Evolutionary conservation across 2,113 vertebrate genomes (phyloP).

Genomic region (Microcebus murinus): DNA sequence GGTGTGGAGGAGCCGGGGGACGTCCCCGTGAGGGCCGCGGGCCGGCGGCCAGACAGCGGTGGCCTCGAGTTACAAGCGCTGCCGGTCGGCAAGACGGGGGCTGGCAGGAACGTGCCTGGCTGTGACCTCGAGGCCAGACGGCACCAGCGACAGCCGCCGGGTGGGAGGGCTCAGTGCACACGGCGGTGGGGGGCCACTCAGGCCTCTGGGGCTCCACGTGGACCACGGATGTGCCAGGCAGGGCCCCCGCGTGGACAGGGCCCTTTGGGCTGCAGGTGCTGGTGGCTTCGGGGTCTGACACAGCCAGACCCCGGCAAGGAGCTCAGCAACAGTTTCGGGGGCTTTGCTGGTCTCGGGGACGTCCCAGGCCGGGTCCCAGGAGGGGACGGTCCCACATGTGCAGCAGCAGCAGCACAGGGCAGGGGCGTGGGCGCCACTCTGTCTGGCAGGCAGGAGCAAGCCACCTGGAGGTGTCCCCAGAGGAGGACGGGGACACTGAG

Average conservation of each 20-base stretch:
- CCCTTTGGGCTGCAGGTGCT: too few relatives aligned
- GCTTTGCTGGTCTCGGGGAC: neutral
- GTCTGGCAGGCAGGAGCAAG: neutral
- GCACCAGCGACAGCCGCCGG: slow-evolving; percentile 62
- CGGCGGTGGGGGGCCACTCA: too few relatives aligned
- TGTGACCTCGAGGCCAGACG: slow-evolving; percentile 70
- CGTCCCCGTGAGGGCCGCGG: slow-evolving; percentile 79
- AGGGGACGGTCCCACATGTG: neutral
- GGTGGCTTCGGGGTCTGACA: neutral
- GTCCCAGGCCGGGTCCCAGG: neutral
- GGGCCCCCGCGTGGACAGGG: accelerated
- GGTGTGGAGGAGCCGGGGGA: slow-evolving; percentile 69
- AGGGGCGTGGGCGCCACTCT: accelerated
- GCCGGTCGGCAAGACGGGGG: slow-evolving; percentile 77
- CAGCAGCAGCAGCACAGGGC: neutral
- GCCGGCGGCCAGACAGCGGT: slow-evolving; percentile 77
- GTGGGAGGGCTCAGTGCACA: neutral
- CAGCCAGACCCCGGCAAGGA: neutral
- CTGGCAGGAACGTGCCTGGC: slow-evolving; percentile 74
- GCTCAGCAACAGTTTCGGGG: too few relatives aligned
- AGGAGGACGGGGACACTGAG: too few relatives aligned
- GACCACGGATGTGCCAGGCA: neutral
- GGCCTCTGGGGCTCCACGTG: slow-evolving; percentile 59
- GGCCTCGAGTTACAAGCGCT: slow-evolving; percentile 84
- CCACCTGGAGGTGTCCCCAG: accelerated